Evolutionary conservation across 2,113 vertebrate species (phyloP).

Genomic region (Pterocles burchelli): DNA sequence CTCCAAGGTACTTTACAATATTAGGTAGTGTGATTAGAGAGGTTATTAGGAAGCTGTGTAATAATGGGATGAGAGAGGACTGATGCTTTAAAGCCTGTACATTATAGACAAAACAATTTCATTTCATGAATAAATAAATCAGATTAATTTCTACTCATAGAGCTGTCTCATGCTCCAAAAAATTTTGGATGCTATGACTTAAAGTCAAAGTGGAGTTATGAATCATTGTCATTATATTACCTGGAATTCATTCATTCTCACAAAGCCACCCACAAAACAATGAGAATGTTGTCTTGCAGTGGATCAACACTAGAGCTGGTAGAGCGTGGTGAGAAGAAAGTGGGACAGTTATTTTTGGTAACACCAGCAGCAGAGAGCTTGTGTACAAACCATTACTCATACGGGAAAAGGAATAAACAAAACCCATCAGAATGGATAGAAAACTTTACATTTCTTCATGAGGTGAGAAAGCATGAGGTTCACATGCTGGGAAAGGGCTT

Average conservation of each 20-base stretch:
- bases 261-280: background rate
- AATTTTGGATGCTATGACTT: background rate
- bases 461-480: background rate
- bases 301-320: background rate
- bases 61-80: background rate
- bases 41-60: conserved; percentile 31
- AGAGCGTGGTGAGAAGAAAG: background rate
- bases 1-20: conserved; percentile 40
- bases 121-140: conserved; percentile 15
- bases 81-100: conserved; percentile 3
- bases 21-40: conserved; percentile 44
- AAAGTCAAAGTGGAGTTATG: background rate
- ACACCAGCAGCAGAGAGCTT: background rate
- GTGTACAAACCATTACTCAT: background rate
- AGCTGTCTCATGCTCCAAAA: background rate
- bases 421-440: background rate
- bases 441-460: background rate
- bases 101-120: conserved; percentile 7
- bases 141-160: background rate
- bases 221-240: background rate
- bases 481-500: background rate
- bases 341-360: background rate
- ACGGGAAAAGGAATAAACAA: background rate
- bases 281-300: background rate
- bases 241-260: background rate